Base-by-base conservation (phyloP, 1,140 invertebrate genomes). In the Aleiodes sp. region DNA sequence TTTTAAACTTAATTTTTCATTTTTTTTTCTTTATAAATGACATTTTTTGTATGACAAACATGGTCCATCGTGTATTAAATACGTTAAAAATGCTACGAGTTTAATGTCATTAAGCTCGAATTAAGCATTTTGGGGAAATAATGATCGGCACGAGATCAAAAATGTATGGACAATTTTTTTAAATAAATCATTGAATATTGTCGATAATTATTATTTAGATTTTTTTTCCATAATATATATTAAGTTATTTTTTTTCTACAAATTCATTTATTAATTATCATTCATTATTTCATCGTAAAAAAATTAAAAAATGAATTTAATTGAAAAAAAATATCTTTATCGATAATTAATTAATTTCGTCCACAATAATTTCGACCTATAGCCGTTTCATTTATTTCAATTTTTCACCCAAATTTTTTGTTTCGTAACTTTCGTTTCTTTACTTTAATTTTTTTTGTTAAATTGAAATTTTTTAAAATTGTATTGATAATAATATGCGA, bases 21-120 rank as follows among this genome's bases (percentile, higher is more conserved):
- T 71, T 68, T 75, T 39, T 70, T 73, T 78, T 72, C 67, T 75
- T 74, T 77, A 82, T 68, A 78, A 80, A 79, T 28, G 65, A 73
- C 78, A 73, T n/a, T n/a, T n/a, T n/a, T 64, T 73, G 70, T 82
- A 78, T 79, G 74, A 77, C 75, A 82, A 83, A 82, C 73, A 61
- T 82, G 78, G 79, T 82, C 82, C 80, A 80, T 82, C 73, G 75
- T 77, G 75, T 78, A 69, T 72, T 31, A 59, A 67, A 71, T 60
- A 67, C 71, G 65, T 70, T 70, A 68, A 73, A 75, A 75, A 76
- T 52, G 16, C 37, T 64, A 64, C 9, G 33, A 62, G 28, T 31
- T 59, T 4, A 59, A 29, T 66, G 67, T 16, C 52, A 12, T n/a
- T n/a, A n/a, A n/a, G n/a, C n/a, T n/a, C n/a, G n/a, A n/a, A 16